Conservation (phyloP, 2,113 vertebrate genomes). For the Gracilinanus agilis region DNA sequence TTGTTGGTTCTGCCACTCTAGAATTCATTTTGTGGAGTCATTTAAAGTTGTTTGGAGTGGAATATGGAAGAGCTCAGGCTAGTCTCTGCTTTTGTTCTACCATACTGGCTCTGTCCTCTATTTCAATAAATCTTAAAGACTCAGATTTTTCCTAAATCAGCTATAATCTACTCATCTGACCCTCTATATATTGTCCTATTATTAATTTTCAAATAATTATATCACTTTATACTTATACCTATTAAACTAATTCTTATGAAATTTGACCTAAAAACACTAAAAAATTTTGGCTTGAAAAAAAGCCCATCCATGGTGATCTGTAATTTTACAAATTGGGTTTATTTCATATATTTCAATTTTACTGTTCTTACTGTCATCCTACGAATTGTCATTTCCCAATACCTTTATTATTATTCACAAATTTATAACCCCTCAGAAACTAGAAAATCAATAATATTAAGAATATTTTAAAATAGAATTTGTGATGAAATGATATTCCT, state of each 20-base stretch:
- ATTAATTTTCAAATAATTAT: neutral
- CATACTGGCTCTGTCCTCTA: too few species aligned
- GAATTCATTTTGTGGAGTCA: too few species aligned
- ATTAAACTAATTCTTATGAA: neutral
- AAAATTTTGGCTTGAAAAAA: neutral
- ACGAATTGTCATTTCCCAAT: neutral
- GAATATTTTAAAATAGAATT: slow-evolving; percentile 53
- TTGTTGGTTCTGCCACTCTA: too few species aligned
- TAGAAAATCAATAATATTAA: slow-evolving; percentile 8
- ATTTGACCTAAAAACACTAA: neutral
- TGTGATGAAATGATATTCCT: slow-evolving; percentile 19
- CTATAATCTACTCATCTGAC: neutral
- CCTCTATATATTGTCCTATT: neutral
- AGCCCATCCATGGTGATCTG: neutral
- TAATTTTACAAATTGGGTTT: slow-evolving; percentile 37
- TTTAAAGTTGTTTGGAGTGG: too few species aligned
- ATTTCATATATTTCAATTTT: slow-evolving; percentile 15
- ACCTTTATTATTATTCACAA: neutral
- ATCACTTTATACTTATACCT: neutral
- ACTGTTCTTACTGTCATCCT: slow-evolving; percentile 31
- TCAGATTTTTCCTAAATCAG: neutral
- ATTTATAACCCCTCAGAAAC: neutral
- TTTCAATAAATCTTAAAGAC: too few species aligned
- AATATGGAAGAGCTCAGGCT: too few species aligned
- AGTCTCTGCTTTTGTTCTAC: too few species aligned